These are phyloP conservation scores for Martes martes DNA, from an alignment of 2,113 vertebrate species.

Conservation along the genomic window DNA sequence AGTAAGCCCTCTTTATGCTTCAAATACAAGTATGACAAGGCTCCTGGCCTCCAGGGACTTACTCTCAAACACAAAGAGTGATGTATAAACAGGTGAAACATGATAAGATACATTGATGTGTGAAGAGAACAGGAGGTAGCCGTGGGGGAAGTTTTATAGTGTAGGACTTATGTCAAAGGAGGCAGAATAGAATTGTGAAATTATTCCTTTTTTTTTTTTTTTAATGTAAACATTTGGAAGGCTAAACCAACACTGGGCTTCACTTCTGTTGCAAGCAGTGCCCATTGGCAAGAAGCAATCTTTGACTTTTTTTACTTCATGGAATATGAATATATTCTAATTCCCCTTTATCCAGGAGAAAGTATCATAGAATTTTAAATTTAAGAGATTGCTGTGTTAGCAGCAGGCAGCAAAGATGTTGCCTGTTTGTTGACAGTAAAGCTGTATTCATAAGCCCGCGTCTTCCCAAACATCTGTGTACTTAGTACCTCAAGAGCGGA, in stretches of 20 bases:
- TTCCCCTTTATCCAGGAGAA: slow-evolving; percentile 64
- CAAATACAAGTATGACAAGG: not conserved
- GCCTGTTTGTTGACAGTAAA: slow-evolving; percentile 74
- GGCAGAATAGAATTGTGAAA: not conserved
- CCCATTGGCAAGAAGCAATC: slow-evolving; percentile 36
- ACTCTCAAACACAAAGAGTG: not conserved
- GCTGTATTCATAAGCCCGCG: slow-evolving; percentile 68
- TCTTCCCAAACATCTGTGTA: slow-evolving; percentile 85
- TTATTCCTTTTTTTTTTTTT: not conserved
- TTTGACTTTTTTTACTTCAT: not conserved
- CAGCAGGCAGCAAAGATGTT: slow-evolving; percentile 80
- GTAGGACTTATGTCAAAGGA: not conserved
- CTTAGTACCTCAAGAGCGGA: slow-evolving; percentile 79
- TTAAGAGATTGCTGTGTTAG: slow-evolving; percentile 53
- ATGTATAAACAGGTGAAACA: accelerated
- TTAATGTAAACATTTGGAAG: not conserved
- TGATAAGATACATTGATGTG: not conserved
- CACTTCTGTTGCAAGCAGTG: not conserved
- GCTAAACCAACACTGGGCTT: not conserved
- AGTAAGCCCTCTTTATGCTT: not conserved
- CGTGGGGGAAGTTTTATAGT: not conserved
- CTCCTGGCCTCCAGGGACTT: not conserved
- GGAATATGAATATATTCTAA: slow-evolving; percentile 43
- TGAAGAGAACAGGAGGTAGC: not conserved
- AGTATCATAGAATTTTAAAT: slow-evolving; percentile 60